Percentiles rank a stretch among this genome's conserved stretches.
phyloP scores from a whole-genome alignment of 2,113 vertebrate genomes.

The Calyptommatus sinebrachiatus region DNA sequence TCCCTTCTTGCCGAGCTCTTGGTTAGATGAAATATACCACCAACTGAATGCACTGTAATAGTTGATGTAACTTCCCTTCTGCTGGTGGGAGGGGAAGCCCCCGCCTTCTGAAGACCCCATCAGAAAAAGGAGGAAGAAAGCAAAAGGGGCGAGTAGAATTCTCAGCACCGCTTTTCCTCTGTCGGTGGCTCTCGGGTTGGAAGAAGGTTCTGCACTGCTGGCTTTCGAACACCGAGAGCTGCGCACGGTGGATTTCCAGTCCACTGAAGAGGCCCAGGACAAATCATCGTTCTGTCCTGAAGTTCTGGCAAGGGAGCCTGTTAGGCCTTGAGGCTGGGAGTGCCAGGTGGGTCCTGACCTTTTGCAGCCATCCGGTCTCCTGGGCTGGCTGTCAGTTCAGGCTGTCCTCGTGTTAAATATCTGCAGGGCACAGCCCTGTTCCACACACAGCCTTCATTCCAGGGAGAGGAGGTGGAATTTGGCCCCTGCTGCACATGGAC shows the following conservation, averaged over 20 bases:
- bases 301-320: neutral
- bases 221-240: too few relatives aligned
- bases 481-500: neutral
- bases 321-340: neutral
- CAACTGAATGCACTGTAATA: neutral
- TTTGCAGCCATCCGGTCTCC: neutral
- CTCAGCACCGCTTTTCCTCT: too few relatives aligned
- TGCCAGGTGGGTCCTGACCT: neutral
- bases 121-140: neutral
- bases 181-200: neutral
- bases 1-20: neutral
- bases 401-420: neutral
- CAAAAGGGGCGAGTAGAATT: too few relatives aligned
- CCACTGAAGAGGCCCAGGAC: neutral
- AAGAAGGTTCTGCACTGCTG: neutral
- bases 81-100: neutral
- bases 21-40: too few relatives aligned
- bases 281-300: neutral
- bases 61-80: neutral
- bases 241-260: too few relatives aligned
- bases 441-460: slow-evolving; percentile 17
- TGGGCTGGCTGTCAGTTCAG: neutral
- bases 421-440: slow-evolving; percentile 21
- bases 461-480: slow-evolving; percentile 14
- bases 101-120: neutral